Evolutionary conservation across 2,797 vertebrate genomes (phyloP), one percentile per base, ranked within the genome.

Genomic region (Phylloscopus collybita): DNA sequence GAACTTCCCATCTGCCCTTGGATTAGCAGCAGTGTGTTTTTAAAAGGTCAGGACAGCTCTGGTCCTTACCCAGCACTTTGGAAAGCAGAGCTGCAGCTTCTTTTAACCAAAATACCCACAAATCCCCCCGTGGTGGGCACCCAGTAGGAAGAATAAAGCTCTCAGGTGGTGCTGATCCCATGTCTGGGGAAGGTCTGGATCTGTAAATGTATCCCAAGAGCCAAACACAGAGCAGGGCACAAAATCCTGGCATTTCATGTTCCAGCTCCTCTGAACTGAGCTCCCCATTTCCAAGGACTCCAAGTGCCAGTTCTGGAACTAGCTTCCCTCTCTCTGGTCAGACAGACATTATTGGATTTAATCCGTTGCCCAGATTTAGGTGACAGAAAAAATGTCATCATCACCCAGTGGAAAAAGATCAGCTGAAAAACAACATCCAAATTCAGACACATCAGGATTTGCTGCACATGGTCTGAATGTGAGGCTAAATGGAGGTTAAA

Each of bases 401-500:
- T 51, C 80, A 22, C 38, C 32, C 47, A 13, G 4, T 92, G 73
- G 13, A 78, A 84, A 95, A 89, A 78, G 57, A 76, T 61, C 69
- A 88, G 70, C 70, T 83, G 73, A 49, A 65, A 83, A 72, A 67
- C 65, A 56, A 16, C 4, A 60, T 60, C 42, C 36, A 70, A 91
- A 94, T 86, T 85, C 78, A 50, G 61, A 26, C 13, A n/a, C n/a
- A 21, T 44, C 57, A 86, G 78, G 60, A 60, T 90, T 85, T 93
- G 53, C 71, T 72, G 74, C 80, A 83, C 76, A 76, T 13, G 3
- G 80, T 83, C 73, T 54, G 45, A 88, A 29, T 61, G 3, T 47
- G 82, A 92, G 88, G 88, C 27, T 84, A 40, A 91, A 57, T 11
- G 34, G 65, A 86, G 53, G 76, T 95, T 73, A 93, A 94, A 86